phyloP scores from a whole-genome alignment of 1,140 invertebrate genomes.

The Drosophila littoralis region DNA sequence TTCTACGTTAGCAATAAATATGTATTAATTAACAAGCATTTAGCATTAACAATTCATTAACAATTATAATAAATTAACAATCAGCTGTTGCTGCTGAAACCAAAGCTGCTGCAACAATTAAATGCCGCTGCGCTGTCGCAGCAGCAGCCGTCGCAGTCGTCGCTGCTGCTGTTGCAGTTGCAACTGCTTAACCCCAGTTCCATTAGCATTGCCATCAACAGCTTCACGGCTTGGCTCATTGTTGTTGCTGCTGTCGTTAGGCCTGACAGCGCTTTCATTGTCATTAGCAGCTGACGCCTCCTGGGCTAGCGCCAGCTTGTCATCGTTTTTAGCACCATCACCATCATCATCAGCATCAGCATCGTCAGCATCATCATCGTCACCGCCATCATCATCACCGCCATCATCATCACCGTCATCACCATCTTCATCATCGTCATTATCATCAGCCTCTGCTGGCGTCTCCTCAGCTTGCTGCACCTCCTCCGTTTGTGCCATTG shows the following conservation, averaged over 20 bases:
- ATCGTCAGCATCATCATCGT: background rate
- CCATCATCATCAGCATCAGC: slow-evolving; percentile 8
- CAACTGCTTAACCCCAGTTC: slow-evolving; percentile 16
- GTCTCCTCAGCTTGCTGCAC: background rate
- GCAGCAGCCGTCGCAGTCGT: slow-evolving; percentile 1
- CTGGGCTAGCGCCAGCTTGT: slow-evolving; percentile 8
- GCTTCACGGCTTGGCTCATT: slow-evolving; percentile 41
- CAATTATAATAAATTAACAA: slow-evolving; percentile 69
- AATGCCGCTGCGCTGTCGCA: slow-evolving; percentile 16
- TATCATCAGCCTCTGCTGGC: background rate
- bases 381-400: slow-evolving; percentile 5
- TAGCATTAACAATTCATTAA: slow-evolving; percentile 77
- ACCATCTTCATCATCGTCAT: background rate
- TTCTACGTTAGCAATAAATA: slow-evolving; percentile 72
- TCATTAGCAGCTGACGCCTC: slow-evolving; percentile 34
- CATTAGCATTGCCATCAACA: slow-evolving; percentile 45
- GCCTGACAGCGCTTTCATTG: slow-evolving; percentile 48
- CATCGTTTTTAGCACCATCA: slow-evolving; percentile 12
- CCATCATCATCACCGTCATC: background rate
- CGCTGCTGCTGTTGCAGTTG: slow-evolving; percentile 22
- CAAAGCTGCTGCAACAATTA: slow-evolving; percentile 34
- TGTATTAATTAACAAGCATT: slow-evolving; percentile 73
- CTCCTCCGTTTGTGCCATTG: background rate
- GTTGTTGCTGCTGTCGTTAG: slow-evolving; percentile 14
- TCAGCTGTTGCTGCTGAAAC: background rate